A percentile compares a stretch with the other conserved stretches of the same genome.
These are phyloP conservation scores for Idris sp. DNA, from an alignment of 1,140 invertebrate species.

Conservation along the genomic window DNA sequence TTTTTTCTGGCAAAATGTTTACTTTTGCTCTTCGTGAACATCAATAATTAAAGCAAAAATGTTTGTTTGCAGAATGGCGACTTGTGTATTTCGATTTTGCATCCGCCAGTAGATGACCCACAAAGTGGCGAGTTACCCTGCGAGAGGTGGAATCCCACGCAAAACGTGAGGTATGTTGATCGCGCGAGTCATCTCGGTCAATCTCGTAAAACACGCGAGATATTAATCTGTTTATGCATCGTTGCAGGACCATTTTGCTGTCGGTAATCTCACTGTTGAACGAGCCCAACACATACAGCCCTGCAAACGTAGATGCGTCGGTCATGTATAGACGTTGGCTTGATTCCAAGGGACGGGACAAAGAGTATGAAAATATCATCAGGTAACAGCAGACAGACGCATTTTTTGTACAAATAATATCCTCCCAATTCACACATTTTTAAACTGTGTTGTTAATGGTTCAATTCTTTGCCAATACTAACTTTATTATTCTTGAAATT, in stretches of 20 bases:
- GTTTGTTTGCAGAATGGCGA: slow-evolving; percentile 93
- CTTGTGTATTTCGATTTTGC: slow-evolving; percentile 99
- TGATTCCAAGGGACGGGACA: slow-evolving; percentile 98
- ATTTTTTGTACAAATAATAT: too few relatives aligned
- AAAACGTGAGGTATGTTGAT: slow-evolving; percentile 90
- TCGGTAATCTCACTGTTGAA: slow-evolving; percentile 99
- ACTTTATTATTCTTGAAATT: too few relatives aligned
- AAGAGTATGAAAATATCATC: slow-evolving; percentile 99
- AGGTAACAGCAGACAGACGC: slow-evolving; percentile 81
- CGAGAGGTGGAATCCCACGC: slow-evolving; percentile 99
- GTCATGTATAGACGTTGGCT: slow-evolving; percentile 99
- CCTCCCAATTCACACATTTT: too few relatives aligned
- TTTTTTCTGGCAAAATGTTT: too few relatives aligned
- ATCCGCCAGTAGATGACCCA: slow-evolving; percentile 99
- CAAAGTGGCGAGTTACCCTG: slow-evolving; percentile 99
- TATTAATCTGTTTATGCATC: slow-evolving; percentile 47
- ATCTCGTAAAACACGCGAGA: slow-evolving; percentile 56
- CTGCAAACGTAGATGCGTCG: slow-evolving; percentile 99
- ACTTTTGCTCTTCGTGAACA: too few relatives aligned
- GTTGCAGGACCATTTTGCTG: slow-evolving; percentile 92
- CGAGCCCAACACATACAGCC: slow-evolving; percentile 99
- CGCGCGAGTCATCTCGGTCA: slow-evolving; percentile 33
- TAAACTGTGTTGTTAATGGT: too few relatives aligned
- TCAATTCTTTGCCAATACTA: too few relatives aligned
- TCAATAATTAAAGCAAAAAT: too few relatives aligned